A percentile compares a stretch with the other conserved stretches of the same genome.
Evolutionary conservation across 1,140 invertebrate species (phyloP).

Genomic region (Eriocheir sinensis): DNA sequence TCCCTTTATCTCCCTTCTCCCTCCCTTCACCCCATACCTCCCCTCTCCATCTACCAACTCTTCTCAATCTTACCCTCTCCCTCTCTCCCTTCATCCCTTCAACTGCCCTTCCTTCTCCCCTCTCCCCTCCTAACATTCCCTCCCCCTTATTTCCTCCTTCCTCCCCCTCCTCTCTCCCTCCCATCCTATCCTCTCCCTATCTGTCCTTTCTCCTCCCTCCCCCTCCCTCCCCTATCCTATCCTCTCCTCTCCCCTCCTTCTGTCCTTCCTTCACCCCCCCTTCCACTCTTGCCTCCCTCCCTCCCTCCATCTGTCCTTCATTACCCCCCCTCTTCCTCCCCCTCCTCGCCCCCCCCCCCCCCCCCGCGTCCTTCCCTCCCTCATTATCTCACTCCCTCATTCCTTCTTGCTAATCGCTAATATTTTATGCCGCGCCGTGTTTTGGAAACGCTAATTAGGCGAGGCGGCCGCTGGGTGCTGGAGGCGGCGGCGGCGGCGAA

Average conservation of each 20-base stretch:
- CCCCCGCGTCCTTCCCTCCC: neutral
- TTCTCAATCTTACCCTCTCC: neutral
- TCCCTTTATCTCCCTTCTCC: neutral
- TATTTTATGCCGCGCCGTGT: conserved; percentile 4
- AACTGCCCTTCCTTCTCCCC: neutral
- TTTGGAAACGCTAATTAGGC: neutral
- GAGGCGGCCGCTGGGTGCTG: neutral
- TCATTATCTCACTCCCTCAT: conserved; percentile 24
- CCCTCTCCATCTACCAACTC: too few species aligned
- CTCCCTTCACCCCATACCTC: too few species aligned
- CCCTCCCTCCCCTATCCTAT: too few species aligned
- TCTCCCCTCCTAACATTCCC: neutral
- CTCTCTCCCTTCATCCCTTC: neutral
- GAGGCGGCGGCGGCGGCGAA: too few species aligned
- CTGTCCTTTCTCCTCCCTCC: too few species aligned
- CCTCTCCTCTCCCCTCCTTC: too few species aligned
- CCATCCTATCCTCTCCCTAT: too few species aligned
- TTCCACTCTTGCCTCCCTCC: neutral
- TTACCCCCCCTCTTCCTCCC: neutral
- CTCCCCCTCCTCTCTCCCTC: too few species aligned
- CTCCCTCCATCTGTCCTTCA: neutral
- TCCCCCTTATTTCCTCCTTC: neutral
- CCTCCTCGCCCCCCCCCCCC: neutral
- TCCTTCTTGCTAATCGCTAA: neutral
- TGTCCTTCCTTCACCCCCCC: too few species aligned